phyloP scores from a whole-genome alignment of 2,888 invertebrate species.

The Reticulitermes lucifugus region DNA sequence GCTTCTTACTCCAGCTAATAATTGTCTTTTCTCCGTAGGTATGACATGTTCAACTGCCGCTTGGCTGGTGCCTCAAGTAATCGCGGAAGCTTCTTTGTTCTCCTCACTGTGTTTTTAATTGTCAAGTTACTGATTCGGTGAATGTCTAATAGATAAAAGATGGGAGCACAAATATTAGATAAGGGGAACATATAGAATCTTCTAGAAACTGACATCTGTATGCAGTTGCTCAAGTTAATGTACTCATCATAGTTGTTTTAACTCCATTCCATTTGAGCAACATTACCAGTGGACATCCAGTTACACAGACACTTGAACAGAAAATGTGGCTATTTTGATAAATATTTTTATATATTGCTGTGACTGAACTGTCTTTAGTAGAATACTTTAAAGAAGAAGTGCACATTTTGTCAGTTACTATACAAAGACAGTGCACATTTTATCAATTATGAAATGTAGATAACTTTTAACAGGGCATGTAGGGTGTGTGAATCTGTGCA shows the following conservation, averaged over 20 bases:
- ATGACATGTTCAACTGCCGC: conserved; percentile 92
- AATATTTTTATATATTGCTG: background rate
- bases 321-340: background rate
- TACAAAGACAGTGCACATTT: background rate
- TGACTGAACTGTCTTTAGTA: background rate
- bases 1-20: background rate
- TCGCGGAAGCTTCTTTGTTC: conserved; percentile 67
- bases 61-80: conserved; percentile 83
- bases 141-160: conserved; percentile 48
- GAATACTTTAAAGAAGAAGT: background rate
- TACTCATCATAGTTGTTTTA: background rate
- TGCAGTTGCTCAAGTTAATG: background rate
- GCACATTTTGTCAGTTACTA: background rate
- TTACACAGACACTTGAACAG: background rate
- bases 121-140: conserved; percentile 52
- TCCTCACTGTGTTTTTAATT: conserved; percentile 17
- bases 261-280: too few relatives aligned
- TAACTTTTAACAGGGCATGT: background rate
- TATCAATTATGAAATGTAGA: background rate
- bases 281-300: background rate
- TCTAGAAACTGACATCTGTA: background rate
- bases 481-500: background rate
- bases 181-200: background rate
- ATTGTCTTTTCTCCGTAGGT: conserved; percentile 62
- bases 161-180: background rate